phyloP scores from a whole-genome alignment of 1,140 invertebrate species.

The Bombus waltoni region DNA sequence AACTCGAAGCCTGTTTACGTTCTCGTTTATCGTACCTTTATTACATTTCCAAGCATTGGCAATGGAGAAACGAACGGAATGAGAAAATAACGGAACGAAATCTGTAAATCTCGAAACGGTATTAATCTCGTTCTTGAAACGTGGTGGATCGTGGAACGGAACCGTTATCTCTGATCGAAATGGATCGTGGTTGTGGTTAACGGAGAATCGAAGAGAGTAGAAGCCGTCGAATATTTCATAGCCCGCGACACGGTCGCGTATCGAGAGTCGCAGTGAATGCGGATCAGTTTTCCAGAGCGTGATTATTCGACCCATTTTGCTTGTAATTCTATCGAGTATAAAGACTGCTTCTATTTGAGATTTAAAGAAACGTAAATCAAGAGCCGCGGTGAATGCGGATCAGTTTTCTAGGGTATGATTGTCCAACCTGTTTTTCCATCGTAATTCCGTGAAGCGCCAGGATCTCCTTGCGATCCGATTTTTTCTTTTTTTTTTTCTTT shows the following conservation, averaged over 20 bases:
- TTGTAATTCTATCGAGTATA: slow-evolving; percentile 38
- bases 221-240: background rate
- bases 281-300: slow-evolving; percentile 36
- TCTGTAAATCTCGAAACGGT: background rate
- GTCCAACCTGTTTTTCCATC: slow-evolving; percentile 25
- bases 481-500: background rate
- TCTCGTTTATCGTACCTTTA: no score
- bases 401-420: slow-evolving; percentile 38
- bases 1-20: no score
- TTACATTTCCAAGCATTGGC: no score
- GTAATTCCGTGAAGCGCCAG: background rate
- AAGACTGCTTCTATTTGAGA: slow-evolving; percentile 30
- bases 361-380: slow-evolving; percentile 38
- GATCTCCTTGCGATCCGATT: background rate
- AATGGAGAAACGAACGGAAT: background rate
- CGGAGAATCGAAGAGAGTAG: slow-evolving; percentile 2
- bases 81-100: background rate
- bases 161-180: background rate
- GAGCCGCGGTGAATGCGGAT: slow-evolving; percentile 24
- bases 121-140: background rate
- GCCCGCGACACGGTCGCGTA: background rate
- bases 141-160: background rate
- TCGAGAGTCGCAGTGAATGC: slow-evolving; percentile 18
- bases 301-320: slow-evolving; percentile 38
- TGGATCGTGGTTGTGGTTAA: slow-evolving; percentile 9